These are phyloP conservation scores for Procambarus virginalis DNA, from an alignment of 1,140 invertebrate genomes.

Conservation along the genomic window DNA sequence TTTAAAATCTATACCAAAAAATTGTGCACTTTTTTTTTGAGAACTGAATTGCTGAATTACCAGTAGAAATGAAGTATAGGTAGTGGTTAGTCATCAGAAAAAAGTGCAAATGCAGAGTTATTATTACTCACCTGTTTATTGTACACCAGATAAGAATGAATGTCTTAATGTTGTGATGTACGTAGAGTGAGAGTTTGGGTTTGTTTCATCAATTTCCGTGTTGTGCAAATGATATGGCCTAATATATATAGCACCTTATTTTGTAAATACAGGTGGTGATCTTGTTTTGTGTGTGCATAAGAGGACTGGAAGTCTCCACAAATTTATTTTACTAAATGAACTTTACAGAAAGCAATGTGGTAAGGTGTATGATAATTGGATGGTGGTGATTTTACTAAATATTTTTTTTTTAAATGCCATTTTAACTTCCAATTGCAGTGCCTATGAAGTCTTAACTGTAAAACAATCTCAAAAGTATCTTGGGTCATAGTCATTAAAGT, in stretches of 20 bases:
- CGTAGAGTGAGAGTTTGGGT: not conserved
- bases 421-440: not conserved
- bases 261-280: slow-evolving; percentile 1
- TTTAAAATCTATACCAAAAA: not conserved
- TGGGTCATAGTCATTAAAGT: not conserved
- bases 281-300: not conserved
- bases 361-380: slow-evolving; percentile 4
- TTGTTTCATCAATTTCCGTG: not conserved
- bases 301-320: not conserved
- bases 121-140: slow-evolving; percentile 1
- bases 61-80: not conserved
- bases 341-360: not conserved
- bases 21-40: not conserved
- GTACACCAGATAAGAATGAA: slow-evolving; percentile 5
- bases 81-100: not conserved
- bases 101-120: no score
- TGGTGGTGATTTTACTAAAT: not conserved
- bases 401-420: not conserved
- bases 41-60: not conserved
- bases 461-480: not conserved
- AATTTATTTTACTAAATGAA: not conserved
- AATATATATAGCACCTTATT: not conserved
- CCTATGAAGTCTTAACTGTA: not conserved
- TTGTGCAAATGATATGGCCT: not conserved
- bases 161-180: not conserved